Evolutionary conservation across 2,113 vertebrate genomes (phyloP).

Genomic region (Mesocricetus auratus): DNA sequence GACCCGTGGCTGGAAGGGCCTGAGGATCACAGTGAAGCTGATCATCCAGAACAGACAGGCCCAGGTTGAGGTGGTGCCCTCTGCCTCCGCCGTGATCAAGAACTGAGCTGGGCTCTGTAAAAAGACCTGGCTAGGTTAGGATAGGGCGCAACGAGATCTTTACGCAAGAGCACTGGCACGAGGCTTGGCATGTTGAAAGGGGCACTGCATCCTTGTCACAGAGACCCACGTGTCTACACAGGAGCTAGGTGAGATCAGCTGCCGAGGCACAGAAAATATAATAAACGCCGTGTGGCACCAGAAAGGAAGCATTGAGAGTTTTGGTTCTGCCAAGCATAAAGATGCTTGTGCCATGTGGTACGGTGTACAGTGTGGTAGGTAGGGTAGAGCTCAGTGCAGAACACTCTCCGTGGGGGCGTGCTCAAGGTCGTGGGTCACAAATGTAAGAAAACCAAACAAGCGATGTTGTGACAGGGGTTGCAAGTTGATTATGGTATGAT

Average conservation of each 20-base stretch:
- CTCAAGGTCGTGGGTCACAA: not conserved
- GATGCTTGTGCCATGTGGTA: not conserved
- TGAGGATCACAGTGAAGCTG: too few species aligned
- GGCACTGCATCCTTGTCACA: not conserved
- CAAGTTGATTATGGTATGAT: not conserved
- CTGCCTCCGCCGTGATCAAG: too few species aligned
- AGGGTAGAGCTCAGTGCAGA: not conserved
- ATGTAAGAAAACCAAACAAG: not conserved
- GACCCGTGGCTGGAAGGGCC: too few species aligned
- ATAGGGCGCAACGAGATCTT: not conserved
- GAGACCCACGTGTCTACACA: not conserved
- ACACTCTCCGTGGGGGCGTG: not conserved
- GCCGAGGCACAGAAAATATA: not conserved
- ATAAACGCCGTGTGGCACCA: not conserved
- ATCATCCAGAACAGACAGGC: too few species aligned
- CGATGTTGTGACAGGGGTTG: not conserved
- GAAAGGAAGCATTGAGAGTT: constrained; percentile 20
- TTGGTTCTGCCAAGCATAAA: not conserved
- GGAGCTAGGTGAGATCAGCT: not conserved
- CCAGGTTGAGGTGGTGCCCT: too few species aligned
- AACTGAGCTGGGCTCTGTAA: constrained; percentile 6
- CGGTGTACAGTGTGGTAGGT: not conserved
- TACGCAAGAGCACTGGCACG: not conserved
- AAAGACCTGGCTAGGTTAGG: not conserved
- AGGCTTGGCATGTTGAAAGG: not conserved